phyloP scores from a whole-genome alignment of 2,113 vertebrate species.

The Grammomys surdaster region DNA sequence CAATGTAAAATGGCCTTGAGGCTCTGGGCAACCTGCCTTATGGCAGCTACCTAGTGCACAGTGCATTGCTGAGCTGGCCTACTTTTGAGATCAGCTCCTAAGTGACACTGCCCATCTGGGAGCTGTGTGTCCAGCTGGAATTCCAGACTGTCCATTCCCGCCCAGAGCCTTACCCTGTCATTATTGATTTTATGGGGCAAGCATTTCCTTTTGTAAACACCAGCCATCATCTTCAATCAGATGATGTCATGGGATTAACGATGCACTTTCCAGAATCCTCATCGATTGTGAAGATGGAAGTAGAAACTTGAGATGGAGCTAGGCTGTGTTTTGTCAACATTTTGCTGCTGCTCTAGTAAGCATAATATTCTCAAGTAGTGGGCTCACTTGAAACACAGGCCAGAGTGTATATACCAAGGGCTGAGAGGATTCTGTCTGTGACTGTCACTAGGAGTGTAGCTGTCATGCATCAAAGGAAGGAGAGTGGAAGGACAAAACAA shows the following conservation, averaged over 20 bases:
- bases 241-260: conserved; percentile 82
- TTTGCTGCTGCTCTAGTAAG: conserved; percentile 73
- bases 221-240: conserved; percentile 69
- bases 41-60: neutral
- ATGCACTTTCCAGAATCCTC: conserved; percentile 78
- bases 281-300: conserved; percentile 79
- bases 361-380: conserved; percentile 75
- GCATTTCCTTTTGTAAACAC: conserved; percentile 74
- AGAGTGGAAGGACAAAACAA: neutral
- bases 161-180: conserved; percentile 68
- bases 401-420: conserved; percentile 56
- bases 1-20: neutral
- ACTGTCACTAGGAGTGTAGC: neutral
- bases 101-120: neutral
- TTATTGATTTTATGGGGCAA: conserved; percentile 75
- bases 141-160: conserved; percentile 40
- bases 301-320: conserved; percentile 75
- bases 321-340: conserved; percentile 75
- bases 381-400: conserved; percentile 54
- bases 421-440: neutral
- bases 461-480: neutral
- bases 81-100: conserved; percentile 54
- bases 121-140: neutral
- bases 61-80: conserved; percentile 25
- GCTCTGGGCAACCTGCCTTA: conserved; percentile 1